Base-by-base conservation (phyloP, 2,888 invertebrate genomes). In the Euspilapteryx auroguttella region DNA sequence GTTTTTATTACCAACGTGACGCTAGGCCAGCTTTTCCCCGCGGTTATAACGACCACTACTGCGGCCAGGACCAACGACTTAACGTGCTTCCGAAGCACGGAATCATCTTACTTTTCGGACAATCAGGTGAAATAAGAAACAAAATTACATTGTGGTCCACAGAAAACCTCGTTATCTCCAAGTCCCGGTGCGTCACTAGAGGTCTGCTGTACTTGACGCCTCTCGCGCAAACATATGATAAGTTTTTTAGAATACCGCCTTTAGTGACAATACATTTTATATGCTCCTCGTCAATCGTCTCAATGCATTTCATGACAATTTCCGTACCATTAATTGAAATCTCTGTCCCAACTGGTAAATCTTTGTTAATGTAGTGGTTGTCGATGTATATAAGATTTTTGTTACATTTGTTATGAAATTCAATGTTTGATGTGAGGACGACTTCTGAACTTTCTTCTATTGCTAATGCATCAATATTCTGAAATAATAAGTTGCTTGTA, bases 141-240 rank as follows among this genome's bases (percentile, higher is more conserved):
- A n/a, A n/a, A n/a, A n/a, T n/a, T 32, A 59, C 61, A 44, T 56
- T 41, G 37, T 51, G 39, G 25, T 55, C 45, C 25, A 51, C 20
- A 4, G 51, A 50, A 34, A 58, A 53, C 30, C 39, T 37, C 4
- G 53, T 33, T 2, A 47, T 38, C 5, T 44, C 25, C 12, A 44
- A 39, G 37, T 61, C 61, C 20, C 44, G 45, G 11, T 45, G 39
- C 0, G 44, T 36, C 5, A 58, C 10, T 3, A 27, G 29, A 1
- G 55, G 49, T 15, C 38, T 42, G 2, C 33, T 28, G 17, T 35
- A 40, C 9, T 17, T 32, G 0, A 31, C 27, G 7, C 52, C 47
- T 34, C 44, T 44, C 23, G 49, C 33, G 20, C 38, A 41, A 1
- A 57, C 47, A 7, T 24, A 24, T 3, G 34, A 24, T 37, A 52